phyloP scores from a whole-genome alignment of 2,113 vertebrate species.

The Turnix velox region DNA sequence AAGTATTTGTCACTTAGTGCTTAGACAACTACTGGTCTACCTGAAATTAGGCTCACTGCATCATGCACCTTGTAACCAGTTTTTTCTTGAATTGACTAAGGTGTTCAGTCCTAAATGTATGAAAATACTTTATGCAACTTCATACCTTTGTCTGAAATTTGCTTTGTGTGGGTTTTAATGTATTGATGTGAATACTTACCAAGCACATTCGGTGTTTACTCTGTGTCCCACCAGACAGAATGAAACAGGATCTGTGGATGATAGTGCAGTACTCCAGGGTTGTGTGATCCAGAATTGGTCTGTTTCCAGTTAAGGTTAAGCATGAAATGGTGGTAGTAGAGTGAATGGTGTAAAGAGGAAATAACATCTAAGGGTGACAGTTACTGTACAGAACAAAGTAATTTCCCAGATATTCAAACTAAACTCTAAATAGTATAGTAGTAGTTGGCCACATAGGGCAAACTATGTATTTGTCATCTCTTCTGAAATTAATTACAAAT shows the following conservation, averaged over 20 bases:
- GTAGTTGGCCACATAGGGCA: background rate
- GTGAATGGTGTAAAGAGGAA: background rate
- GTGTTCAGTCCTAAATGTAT: background rate
- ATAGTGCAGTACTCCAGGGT: background rate
- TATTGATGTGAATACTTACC: background rate
- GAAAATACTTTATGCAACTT: background rate
- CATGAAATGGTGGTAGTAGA: background rate
- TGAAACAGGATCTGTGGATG: background rate
- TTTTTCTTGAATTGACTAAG: background rate
- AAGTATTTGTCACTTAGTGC: background rate
- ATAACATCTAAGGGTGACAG: background rate
- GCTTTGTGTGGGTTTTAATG: background rate
- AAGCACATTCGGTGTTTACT: background rate
- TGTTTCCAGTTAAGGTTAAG: background rate
- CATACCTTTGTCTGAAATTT: background rate
- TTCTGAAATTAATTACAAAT: background rate
- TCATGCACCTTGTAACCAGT: background rate
- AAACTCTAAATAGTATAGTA: background rate
- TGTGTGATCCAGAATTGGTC: background rate
- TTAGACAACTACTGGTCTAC: background rate
- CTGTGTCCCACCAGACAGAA: background rate
- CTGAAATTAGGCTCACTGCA: background rate
- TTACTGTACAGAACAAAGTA: background rate
- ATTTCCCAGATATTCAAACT: background rate
- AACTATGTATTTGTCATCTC: background rate